A percentile compares a stretch with the other conserved stretches of the same genome.
Conservation (phyloP, 1,140 invertebrate species). For the Halyomorpha halys region DNA sequence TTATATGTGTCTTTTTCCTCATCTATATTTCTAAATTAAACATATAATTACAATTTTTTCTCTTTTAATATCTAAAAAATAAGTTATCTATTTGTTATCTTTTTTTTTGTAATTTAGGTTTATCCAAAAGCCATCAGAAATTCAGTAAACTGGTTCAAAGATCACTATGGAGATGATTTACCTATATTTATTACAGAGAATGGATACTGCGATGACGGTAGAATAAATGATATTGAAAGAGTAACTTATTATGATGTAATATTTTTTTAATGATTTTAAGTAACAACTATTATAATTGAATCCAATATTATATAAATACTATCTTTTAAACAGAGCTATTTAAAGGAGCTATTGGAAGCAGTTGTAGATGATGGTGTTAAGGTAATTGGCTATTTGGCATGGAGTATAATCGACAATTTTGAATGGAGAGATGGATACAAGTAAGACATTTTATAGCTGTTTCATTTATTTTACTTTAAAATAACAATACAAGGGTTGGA, state of each 20-base stretch:
- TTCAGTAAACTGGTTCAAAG: not conserved
- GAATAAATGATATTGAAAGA: not conserved
- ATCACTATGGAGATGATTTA: not conserved
- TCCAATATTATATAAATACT: slow-evolving; percentile 19
- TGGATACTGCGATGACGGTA: slow-evolving; percentile 7
- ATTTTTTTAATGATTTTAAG: not conserved
- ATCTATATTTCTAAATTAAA: too few relatives aligned
- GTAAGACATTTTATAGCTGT: slow-evolving; percentile 33
- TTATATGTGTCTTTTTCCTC: too few relatives aligned
- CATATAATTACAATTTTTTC: too few relatives aligned
- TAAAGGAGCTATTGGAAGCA: slow-evolving; percentile 50
- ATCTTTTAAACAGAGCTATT: slow-evolving; percentile 42
- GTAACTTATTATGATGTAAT: not conserved
- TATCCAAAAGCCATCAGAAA: not conserved
- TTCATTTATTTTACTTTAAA: too few relatives aligned
- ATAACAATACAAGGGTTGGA: too few relatives aligned
- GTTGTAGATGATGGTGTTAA: slow-evolving; percentile 41
- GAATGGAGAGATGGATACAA: slow-evolving; percentile 43
- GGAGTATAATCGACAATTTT: slow-evolving; percentile 50
- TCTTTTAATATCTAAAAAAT: too few relatives aligned
- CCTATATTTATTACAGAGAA: not conserved
- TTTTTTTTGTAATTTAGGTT: not conserved
- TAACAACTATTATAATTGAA: not conserved
- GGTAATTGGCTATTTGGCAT: slow-evolving; percentile 43
- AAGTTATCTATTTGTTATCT: too few relatives aligned